Evolutionary conservation across 2,797 vertebrate species (phyloP), one percentile per base, ranked within the genome.

Genomic region (Chrosomus eos): DNA sequence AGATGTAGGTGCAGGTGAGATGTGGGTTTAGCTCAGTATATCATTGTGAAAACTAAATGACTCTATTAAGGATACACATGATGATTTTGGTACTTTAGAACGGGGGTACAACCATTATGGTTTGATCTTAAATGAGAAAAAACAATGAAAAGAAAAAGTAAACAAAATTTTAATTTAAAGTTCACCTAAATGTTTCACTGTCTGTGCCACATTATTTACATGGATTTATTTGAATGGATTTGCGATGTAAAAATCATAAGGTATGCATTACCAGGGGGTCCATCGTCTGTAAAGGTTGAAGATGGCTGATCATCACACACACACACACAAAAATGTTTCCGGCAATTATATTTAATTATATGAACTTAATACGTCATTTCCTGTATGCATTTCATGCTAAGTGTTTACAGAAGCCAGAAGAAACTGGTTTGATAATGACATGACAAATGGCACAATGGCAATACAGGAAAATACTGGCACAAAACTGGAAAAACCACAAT

Each of bases 21-120:
- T 62, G 55, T 64, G 58, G 7, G 1, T 64, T 72, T 36, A 36
- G 11, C 18, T 82, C 4, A 21, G 9, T 2, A 2, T 21, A 43
- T 58, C 36, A 68, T 11, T 55, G 28, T 75, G 31, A 36, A 58
- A 38, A 38, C 14, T 38, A 43, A 71, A 31, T 31, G 4, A 71
- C 36, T 31, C 1, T 13, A 16, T 38, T 71, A 68, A 28, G 5
- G 66, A 58, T 3, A 11, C 5, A 68, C 45, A 53, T 19, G 36
- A 77, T 62, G 16, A 53, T 38, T 67, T 38, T 40, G 23, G 31
- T 31, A 72, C 23, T 72, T 60, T 81, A 48, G 38, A 55, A 70
- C 5, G 36, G 7, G 21, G 71, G 43, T 31, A 28, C 18, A 73
- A 73, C 45, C 31, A 6, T 51, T 72, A 28, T 10, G 40, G n/a